Evolutionary conservation across 2,888 invertebrate genomes (phyloP).

Genomic region (Metalampra italica): DNA sequence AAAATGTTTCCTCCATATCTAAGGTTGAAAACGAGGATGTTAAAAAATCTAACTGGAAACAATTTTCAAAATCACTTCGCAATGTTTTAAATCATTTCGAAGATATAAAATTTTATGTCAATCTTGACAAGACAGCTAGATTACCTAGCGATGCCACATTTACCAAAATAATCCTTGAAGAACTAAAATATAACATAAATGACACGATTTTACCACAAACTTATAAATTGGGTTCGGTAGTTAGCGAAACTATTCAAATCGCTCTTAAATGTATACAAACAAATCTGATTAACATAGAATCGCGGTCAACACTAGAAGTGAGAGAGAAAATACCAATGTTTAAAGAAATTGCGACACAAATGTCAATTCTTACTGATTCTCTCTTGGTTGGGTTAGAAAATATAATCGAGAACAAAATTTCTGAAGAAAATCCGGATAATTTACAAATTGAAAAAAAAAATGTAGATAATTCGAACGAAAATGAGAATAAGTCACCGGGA

Average conservation of each 20-base stretch:
- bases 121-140: slow-evolving; percentile 68
- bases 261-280: slow-evolving; percentile 29
- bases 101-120: slow-evolving; percentile 70
- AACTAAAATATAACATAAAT: slow-evolving; percentile 40
- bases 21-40: slow-evolving; percentile 18
- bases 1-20: slow-evolving; percentile 37
- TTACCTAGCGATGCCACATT: slow-evolving; percentile 62
- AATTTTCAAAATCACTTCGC: slow-evolving; percentile 48
- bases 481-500: too few species aligned
- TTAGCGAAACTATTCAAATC: slow-evolving; percentile 19
- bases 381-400: slow-evolving; percentile 18
- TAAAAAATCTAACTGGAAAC: slow-evolving; percentile 36
- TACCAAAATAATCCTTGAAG: slow-evolving; percentile 58
- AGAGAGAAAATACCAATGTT: slow-evolving; percentile 67
- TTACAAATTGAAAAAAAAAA: slow-evolving; percentile 5
- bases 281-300: slow-evolving; percentile 36
- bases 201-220: slow-evolving; percentile 28
- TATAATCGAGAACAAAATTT: slow-evolving; percentile 1
- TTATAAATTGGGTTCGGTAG: slow-evolving; percentile 19
- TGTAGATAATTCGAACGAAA: background rate
- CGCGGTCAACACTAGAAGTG: slow-evolving; percentile 48
- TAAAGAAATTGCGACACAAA: slow-evolving; percentile 38
- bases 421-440: slow-evolving; percentile 5
- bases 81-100: slow-evolving; percentile 66
- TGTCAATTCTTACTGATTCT: slow-evolving; percentile 27